Percentiles rank a stretch among this genome's conserved stretches.
These are phyloP conservation scores for Bradypodion pumilum DNA, from an alignment of 2,797 vertebrate species.

Conservation along the genomic window DNA sequence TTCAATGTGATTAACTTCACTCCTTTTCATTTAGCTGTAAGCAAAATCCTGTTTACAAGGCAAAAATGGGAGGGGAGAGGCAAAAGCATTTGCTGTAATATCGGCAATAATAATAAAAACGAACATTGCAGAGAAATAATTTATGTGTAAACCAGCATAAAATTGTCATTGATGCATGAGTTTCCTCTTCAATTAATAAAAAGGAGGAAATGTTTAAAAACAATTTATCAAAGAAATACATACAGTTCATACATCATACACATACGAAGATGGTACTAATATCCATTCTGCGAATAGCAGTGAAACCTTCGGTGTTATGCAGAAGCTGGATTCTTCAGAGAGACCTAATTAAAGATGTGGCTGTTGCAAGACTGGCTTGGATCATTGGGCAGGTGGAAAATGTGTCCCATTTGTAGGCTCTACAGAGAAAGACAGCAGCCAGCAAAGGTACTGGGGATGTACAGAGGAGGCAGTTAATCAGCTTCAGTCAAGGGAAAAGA, in stretches of 20 bases:
- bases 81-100: constrained; percentile 77
- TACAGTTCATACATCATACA: constrained; percentile 93
- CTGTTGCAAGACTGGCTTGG: constrained; percentile 30
- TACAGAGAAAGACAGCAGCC: background rate
- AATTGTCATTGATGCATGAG: constrained; percentile 97
- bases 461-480: background rate
- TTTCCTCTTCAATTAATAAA: constrained; percentile 98
- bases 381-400: constrained; percentile 2
- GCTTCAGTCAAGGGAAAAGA: background rate
- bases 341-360: constrained; percentile 73
- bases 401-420: background rate
- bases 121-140: constrained; percentile 85
- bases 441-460: background rate
- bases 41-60: constrained; percentile 84
- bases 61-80: constrained; percentile 65
- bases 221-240: constrained; percentile 92
- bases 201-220: constrained; percentile 97
- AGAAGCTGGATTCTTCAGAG: constrained; percentile 68
- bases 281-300: constrained; percentile 84
- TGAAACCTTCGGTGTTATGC: constrained; percentile 71
- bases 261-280: constrained; percentile 87
- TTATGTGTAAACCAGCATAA: constrained; percentile 88
- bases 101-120: constrained; percentile 83
- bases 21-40: constrained; percentile 83
- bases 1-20: constrained; percentile 85